phyloP scores from a whole-genome alignment of 2,113 vertebrate genomes.

The Heteronetta atricapilla region DNA sequence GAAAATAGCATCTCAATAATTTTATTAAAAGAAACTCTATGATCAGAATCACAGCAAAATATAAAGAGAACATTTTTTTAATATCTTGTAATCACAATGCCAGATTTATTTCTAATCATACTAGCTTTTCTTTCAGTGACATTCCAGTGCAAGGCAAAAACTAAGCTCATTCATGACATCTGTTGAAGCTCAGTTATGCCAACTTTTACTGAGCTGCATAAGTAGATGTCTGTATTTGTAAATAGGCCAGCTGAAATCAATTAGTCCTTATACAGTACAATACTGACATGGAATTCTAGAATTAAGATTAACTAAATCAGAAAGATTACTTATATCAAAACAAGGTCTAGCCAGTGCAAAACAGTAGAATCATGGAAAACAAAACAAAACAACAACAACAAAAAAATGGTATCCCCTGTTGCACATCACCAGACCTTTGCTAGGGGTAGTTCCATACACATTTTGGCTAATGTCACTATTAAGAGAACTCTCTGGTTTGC shows the following conservation, averaged over 20 bases:
- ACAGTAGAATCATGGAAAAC: neutral
- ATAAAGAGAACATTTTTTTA: neutral
- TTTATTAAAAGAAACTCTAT: neutral
- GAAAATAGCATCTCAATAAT: neutral
- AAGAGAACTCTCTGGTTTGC: neutral
- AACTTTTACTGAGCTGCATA: neutral
- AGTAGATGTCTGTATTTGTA: neutral
- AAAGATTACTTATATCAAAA: neutral
- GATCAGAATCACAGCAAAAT: neutral
- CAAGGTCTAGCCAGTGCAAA: neutral
- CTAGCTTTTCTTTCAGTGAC: neutral
- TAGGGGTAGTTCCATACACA: rapidly evolving
- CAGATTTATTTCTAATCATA: rapidly evolving
- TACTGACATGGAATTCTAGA: neutral
- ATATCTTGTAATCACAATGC: neutral
- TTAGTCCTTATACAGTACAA: neutral
- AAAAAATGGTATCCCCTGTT: neutral
- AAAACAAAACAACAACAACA: neutral
- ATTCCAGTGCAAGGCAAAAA: neutral
- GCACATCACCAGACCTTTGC: neutral
- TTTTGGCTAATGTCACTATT: neutral
- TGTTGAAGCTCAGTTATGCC: neutral
- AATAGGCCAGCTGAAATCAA: neutral
- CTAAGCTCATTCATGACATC: neutral
- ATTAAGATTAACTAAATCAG: neutral